Conservation (phyloP, 2,797 vertebrate genomes). For the Gambusia yucatana region DNA sequence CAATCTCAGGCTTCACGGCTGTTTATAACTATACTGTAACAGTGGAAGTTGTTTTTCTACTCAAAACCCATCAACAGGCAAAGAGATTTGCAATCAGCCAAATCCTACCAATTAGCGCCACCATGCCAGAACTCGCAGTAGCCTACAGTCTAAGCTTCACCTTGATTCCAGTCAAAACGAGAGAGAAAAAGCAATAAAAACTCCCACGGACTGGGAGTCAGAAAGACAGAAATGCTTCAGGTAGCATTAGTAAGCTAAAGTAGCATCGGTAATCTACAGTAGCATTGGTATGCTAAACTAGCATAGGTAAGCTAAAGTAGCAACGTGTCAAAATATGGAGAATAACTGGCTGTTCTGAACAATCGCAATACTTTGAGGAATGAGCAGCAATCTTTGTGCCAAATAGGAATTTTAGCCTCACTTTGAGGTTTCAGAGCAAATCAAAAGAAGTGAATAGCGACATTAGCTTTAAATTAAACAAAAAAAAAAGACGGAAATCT, state of each 20-base stretch:
- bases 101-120: background rate
- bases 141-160: background rate
- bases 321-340: too few species aligned
- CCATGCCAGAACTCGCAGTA: background rate
- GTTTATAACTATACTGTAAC: background rate
- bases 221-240: background rate
- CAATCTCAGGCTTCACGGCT: background rate
- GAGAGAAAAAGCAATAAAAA: background rate
- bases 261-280: too few species aligned
- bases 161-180: background rate
- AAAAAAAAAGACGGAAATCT: too few species aligned
- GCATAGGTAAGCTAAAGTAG: too few species aligned
- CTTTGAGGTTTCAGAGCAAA: background rate
- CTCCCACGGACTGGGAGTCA: background rate
- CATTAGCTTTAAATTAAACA: too few species aligned
- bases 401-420: background rate
- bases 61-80: background rate
- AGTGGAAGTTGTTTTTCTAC: background rate
- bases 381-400: background rate
- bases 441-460: background rate
- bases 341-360: too few species aligned
- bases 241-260: background rate
- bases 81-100: background rate
- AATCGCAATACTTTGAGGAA: too few species aligned
- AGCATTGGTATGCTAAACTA: too few species aligned